Evolutionary conservation across 2,888 invertebrate genomes (phyloP).

Genomic region (Hemicrepidius hirtus): DNA sequence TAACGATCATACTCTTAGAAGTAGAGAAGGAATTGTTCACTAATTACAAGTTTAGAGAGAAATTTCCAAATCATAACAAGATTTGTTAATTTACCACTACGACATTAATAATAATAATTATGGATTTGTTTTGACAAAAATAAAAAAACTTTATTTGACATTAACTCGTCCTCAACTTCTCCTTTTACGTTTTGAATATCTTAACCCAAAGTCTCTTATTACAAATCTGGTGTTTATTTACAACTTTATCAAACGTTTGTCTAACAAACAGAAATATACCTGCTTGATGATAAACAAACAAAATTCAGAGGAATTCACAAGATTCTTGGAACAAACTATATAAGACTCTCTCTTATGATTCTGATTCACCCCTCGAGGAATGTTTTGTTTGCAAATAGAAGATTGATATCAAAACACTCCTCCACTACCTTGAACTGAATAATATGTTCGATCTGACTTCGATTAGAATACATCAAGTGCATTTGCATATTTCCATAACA

Average conservation of each 20-base stretch:
- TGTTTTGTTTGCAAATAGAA: slow-evolving; percentile 27
- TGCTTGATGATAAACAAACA: slow-evolving; percentile 2
- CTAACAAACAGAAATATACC: no score
- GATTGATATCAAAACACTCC: slow-evolving; percentile 9
- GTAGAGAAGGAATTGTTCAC: no score
- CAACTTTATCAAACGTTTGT: no score
- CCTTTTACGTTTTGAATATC: not conserved
- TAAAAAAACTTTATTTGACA: no score
- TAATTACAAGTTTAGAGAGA: no score
- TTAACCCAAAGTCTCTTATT: not conserved
- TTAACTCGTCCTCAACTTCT: no score
- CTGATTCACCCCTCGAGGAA: slow-evolving; percentile 16
- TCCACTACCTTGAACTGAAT: slow-evolving; percentile 29
- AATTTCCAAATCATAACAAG: no score
- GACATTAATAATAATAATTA: no score
- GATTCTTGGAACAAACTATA: not conserved
- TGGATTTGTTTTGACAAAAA: no score
- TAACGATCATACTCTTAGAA: no score
- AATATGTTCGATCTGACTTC: slow-evolving; percentile 7
- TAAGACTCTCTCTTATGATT: not conserved
- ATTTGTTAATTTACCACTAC: no score
- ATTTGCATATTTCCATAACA: slow-evolving; percentile 14
- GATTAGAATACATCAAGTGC: not conserved
- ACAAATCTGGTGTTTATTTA: no score
- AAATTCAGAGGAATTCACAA: not conserved